A percentile compares a stretch with the other conserved stretches of the same genome.
Conservation (phyloP, 2,797 vertebrate genomes). For the Arnoldichthys spilopterus region DNA sequence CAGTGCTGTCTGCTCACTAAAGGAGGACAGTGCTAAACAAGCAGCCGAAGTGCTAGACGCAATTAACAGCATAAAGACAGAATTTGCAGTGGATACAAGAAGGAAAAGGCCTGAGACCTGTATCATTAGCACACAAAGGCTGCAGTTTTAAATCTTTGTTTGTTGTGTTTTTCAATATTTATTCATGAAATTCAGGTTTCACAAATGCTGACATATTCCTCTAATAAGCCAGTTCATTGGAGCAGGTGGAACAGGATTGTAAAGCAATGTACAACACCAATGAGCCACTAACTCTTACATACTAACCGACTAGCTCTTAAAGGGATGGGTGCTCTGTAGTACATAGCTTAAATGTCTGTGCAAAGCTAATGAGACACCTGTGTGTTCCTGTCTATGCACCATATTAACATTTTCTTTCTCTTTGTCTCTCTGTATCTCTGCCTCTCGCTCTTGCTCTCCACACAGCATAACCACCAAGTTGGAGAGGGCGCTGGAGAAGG, state of each 20-base stretch:
- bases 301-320: constrained; percentile 43
- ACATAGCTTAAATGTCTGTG: constrained; percentile 11
- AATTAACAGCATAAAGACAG: no score
- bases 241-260: not conserved
- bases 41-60: no score
- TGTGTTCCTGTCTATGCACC: not conserved
- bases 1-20: no score
- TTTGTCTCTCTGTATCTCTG: not conserved
- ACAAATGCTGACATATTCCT: no score
- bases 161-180: no score
- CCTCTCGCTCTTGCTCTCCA: constrained; percentile 46
- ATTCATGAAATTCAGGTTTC: no score
- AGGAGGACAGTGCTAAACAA: no score
- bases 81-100: no score
- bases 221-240: no score
- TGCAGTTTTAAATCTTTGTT: no score
- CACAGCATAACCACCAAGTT: constrained; percentile 97
- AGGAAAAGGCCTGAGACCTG: no score
- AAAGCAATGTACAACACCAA: not conserved
- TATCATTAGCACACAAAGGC: no score
- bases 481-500: constrained; percentile 97
- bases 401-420: constrained; percentile 10
- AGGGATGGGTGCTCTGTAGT: constrained; percentile 19
- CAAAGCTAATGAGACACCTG: not conserved
- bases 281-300: constrained; percentile 34